Evolutionary conservation across 2,113 vertebrate genomes (phyloP).

Genomic region (Entomyzon cyanotis): DNA sequence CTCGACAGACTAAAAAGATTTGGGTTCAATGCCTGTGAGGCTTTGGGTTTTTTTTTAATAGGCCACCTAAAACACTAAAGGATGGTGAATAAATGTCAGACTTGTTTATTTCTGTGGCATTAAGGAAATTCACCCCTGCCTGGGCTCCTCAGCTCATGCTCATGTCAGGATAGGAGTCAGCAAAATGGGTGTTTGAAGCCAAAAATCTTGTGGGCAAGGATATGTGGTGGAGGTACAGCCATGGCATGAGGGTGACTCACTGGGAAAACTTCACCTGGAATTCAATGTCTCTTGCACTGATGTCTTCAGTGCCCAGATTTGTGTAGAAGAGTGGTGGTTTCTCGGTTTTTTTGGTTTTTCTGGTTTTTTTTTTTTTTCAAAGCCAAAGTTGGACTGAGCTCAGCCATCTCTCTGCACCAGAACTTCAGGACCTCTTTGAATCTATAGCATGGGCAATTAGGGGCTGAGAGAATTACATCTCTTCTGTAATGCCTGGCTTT

Average conservation of each 20-base stretch:
- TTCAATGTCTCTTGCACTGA: not conserved
- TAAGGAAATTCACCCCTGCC: not conserved
- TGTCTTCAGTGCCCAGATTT: not conserved
- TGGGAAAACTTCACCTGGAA: not conserved
- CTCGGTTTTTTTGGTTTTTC: too few relatives aligned
- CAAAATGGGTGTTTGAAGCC: not conserved
- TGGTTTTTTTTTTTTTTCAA: not conserved
- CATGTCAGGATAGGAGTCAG: accelerated
- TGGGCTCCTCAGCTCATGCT: not conserved
- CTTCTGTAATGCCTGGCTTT: not conserved
- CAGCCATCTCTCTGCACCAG: not conserved
- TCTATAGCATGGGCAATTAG: not conserved
- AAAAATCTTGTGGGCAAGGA: not conserved
- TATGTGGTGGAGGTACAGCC: accelerated
- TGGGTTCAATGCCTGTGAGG: not conserved
- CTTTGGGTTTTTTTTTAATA: not conserved
- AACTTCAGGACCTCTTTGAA: not conserved
- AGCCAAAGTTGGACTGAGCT: not conserved
- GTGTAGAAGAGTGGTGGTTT: not conserved
- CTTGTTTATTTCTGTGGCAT: not conserved
- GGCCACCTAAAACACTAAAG: not conserved
- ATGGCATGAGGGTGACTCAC: not conserved
- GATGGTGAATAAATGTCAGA: not conserved
- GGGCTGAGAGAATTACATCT: not conserved
- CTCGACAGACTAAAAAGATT: accelerated